Conservation (phyloP, 2,113 vertebrate genomes). For the Bungarus multicinctus region DNA sequence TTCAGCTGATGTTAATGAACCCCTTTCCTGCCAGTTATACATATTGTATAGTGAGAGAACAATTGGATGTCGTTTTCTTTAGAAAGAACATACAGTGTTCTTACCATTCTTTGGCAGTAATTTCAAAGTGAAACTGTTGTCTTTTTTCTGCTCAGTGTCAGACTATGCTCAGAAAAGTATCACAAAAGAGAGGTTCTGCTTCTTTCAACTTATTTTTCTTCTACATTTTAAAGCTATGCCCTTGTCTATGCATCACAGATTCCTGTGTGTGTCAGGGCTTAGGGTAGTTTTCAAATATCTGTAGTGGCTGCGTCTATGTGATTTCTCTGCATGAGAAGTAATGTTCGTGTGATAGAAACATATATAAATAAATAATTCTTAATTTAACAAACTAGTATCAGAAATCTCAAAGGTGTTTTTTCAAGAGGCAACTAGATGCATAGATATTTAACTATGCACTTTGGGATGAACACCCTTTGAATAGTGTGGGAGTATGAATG, state of each 20-base stretch:
- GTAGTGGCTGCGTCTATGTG: neutral
- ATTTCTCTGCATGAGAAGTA: constrained; percentile 51
- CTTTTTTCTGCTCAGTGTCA: constrained; percentile 29
- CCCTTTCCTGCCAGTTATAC: constrained; percentile 1
- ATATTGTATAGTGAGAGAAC: constrained; percentile 4
- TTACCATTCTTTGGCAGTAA: neutral
- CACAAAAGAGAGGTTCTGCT: constrained; percentile 14
- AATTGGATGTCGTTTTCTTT: neutral
- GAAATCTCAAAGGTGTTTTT: neutral
- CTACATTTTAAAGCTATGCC: constrained; percentile 15
- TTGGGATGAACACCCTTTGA: too few species aligned
- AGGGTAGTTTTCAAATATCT: constrained; percentile 33
- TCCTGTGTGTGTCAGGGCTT: neutral
- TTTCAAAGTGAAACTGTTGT: constrained; percentile 33
- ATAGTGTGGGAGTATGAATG: too few species aligned
- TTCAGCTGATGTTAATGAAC: neutral
- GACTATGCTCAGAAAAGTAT: neutral
- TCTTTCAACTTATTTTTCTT: constrained; percentile 31
- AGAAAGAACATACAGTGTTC: constrained; percentile 24
- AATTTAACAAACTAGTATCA: neutral
- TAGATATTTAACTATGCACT: too few species aligned
- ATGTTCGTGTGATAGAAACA: neutral
- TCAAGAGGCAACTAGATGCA: too few species aligned
- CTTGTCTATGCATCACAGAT: constrained; percentile 1
- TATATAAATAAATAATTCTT: neutral